Base-by-base conservation (phyloP, 2,888 invertebrate species). In the Anodontia alba region DNA sequence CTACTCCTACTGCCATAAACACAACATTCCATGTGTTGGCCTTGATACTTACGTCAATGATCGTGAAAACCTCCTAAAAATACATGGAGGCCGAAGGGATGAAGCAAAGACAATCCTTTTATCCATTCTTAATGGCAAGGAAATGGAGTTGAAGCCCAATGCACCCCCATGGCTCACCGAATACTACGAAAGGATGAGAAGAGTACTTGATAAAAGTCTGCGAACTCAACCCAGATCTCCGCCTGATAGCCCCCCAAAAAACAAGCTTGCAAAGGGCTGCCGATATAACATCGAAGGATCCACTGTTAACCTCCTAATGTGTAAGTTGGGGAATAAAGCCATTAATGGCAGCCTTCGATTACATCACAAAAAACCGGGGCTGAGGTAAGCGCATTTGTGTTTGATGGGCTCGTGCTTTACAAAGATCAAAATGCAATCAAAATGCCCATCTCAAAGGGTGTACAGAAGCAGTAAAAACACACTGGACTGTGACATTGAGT, bases 111-210 rank as follows among this genome's bases (percentile, higher is more conserved):
- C 15, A 20, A 33, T 57, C 29, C 36, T 73, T 1, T 51, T 73
- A 38, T 54, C 73, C 26, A 73, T 73, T 54, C 51, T 73, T 46
- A 73, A 73, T 38, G 73, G 73, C 23, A 73, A 36, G 38, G 51
- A 38, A 51, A 46, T 38, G 31, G 38, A n/a, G 36, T 33, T 54
- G 31, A 36, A 57, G 36, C 33, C 36, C 23, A 38, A 54, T 20
- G 73, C 26, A 20, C 73, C 73, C 3, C 23, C 23, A 29, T 73
- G 73, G 73, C 23, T 73, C 36, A 33, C 31, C 12, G 42, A 73
- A n/a, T 73, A 54, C 38, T 54, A 73, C 42, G 36, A 38, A 10
- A 57, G 73, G 36, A 73, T 73, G 54, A 54, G 73, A 54, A 26
- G 31, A 31, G 51, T 73, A 38, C 31, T 73, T 36, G 73, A 73